phyloP scores from a whole-genome alignment of 1,140 invertebrate genomes.

The Oryctes rhinoceros region DNA sequence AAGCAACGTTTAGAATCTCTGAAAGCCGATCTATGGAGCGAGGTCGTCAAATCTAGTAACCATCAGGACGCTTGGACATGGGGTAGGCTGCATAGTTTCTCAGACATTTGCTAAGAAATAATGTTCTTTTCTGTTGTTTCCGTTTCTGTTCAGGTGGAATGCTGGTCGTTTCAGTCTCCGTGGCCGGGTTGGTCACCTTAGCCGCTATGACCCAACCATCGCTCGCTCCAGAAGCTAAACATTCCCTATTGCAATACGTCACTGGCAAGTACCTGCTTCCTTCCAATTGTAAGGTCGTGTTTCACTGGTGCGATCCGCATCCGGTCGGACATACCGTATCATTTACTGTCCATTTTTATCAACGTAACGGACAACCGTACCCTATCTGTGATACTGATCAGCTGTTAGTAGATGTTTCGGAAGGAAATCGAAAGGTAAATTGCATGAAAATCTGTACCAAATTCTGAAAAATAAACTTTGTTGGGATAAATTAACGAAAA shows the following conservation, averaged over 20 bases:
- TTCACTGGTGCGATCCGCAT: constrained; percentile 87
- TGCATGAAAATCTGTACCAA: background rate
- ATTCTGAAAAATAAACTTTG: no score
- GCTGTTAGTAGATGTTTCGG: constrained; percentile 84
- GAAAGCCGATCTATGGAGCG: constrained; percentile 85
- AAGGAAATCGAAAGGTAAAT: constrained; percentile 79
- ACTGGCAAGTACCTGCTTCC: constrained; percentile 90
- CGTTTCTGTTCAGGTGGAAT: constrained; percentile 73
- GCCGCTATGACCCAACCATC: constrained; percentile 88
- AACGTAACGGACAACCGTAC: constrained; percentile 91
- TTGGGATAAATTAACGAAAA: no score
- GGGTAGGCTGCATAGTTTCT: constrained; percentile 65
- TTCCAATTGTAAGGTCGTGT: constrained; percentile 79
- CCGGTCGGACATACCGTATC: constrained; percentile 89
- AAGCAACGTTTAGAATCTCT: constrained; percentile 78
- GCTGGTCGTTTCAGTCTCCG: constrained; percentile 85
- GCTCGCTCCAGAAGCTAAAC: constrained; percentile 84
- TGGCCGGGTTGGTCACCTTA: constrained; percentile 84
- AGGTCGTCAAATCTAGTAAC: constrained; percentile 85
- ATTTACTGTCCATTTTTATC: constrained; percentile 89
- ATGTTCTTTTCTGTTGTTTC: no score
- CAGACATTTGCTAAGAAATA: background rate
- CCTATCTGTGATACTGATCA: constrained; percentile 91
- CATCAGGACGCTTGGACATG: constrained; percentile 89
- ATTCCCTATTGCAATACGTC: constrained; percentile 88